Conservation (phyloP, 2,797 vertebrate species). For the Pterois miles region DNA sequence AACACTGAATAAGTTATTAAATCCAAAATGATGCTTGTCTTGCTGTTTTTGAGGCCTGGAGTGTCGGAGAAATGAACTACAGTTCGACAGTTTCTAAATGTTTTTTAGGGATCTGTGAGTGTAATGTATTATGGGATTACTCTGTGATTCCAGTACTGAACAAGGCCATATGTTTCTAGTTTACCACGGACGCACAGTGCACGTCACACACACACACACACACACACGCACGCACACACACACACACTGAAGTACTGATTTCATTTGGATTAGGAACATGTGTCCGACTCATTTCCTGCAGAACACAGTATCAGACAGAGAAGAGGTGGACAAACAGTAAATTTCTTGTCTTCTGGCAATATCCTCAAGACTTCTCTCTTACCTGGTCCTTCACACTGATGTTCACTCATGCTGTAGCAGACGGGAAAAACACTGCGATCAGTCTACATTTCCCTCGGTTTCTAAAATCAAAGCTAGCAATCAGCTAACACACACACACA, state of each 20-base stretch:
- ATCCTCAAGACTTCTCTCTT: background rate
- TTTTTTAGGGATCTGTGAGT: background rate
- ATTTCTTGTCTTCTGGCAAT: background rate
- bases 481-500: background rate
- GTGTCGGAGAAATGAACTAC: background rate
- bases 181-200: background rate
- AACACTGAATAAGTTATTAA: background rate
- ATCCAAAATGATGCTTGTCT: no score
- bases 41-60: background rate
- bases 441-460: background rate
- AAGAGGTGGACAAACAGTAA: background rate
- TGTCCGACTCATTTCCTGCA: slow-evolving; percentile 33
- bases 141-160: background rate
- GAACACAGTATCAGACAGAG: slow-evolving; percentile 13
- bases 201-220: background rate
- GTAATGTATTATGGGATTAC: background rate
- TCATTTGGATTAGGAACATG: slow-evolving; percentile 47
- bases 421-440: background rate
- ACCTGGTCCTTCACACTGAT: background rate
- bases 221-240: background rate
- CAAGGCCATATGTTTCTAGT: slow-evolving; percentile 17
- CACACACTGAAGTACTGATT: slow-evolving; percentile 5
- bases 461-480: background rate
- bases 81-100: background rate
- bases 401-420: background rate